Base-by-base conservation (phyloP, 2,797 vertebrate species). In the Lophotriccus pileatus region DNA sequence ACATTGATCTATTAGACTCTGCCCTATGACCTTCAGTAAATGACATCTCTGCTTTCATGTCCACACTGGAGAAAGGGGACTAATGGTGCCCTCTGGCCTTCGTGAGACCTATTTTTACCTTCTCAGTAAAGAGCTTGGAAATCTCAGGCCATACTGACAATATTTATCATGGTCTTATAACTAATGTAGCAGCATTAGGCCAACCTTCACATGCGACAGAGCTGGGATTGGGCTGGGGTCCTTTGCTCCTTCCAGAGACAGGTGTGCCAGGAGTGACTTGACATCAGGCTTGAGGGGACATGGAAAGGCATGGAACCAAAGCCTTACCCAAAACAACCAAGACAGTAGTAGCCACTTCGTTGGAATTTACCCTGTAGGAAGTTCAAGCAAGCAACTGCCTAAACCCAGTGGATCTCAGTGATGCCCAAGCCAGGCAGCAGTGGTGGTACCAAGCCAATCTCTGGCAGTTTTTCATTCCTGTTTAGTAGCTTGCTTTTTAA, bases 1-100 rank as follows among this genome's bases (percentile, higher is more conserved):
- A 84, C 95, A 95, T 93, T 94, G 95, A 96, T 96, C 91, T 90
- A 4, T 86, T 72, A 90, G 74, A 46, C 50, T 91, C 73, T 90
- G 74, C 74, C 93, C 93, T 90, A 4, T 60, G 70, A 94, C 95
- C 88, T 96, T 88, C 80, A 77, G 77, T 82, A 94, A 94, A 81
- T 79, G 90, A 76, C 94, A 84, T 78, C 56, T 81, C 85, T 88
- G 56, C 69, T 90, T 84, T 91, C 60, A 14, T 53, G 77, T 82
- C 78, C 1, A 6, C 68, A 11, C 30, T 41, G 72, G 52, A 52
- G 41, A 76, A 44, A 39, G 69, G 84, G 60, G 49, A 73, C 84
- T 93, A 85, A 95, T 90, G 69, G 64, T 88, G 68, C 94, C 93
- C 78, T 73, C 64, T 82, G 83, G 93, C 74, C 83, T 82, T 90